A percentile compares a stretch with the other conserved stretches of the same genome.
Conservation (phyloP, 2,113 vertebrate genomes). For the Takifugu flavidus region DNA sequence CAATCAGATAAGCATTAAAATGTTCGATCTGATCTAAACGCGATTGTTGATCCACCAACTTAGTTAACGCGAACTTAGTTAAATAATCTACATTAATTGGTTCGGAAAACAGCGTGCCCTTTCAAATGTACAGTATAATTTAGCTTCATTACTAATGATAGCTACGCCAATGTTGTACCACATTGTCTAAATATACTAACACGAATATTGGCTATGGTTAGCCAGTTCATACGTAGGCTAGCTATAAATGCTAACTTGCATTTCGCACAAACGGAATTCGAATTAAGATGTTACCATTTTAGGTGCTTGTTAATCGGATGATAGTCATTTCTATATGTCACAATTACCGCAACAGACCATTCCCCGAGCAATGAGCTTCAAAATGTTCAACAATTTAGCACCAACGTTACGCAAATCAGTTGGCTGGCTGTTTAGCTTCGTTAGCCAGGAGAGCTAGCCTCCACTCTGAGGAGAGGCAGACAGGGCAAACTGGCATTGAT, state of each 20-base stretch:
- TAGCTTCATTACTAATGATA: background rate
- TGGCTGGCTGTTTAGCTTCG: conserved; percentile 49
- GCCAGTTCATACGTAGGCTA: conserved; percentile 41
- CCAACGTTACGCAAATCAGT: conserved; percentile 19
- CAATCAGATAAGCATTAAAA: too few species aligned
- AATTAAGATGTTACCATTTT: conserved; percentile 17
- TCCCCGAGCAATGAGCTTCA: background rate
- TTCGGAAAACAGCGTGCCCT: background rate
- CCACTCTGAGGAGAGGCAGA: conserved; percentile 38
- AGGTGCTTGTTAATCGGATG: background rate
- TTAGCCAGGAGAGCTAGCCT: conserved; percentile 51
- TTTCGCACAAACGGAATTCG: conserved; percentile 9
- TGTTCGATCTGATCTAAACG: too few species aligned
- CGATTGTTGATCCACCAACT: conserved; percentile 1
- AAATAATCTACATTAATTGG: background rate
- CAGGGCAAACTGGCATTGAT: conserved; percentile 52
- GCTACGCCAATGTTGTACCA: background rate
- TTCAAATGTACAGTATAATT: background rate
- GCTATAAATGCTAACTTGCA: conserved; percentile 40
- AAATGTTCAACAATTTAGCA: background rate
- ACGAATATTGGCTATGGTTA: conserved; percentile 25
- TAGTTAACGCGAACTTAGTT: background rate
- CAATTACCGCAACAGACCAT: conserved; percentile 7
- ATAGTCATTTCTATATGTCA: background rate
- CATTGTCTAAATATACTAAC: conserved; percentile 1